Evolutionary conservation across 2,113 vertebrate genomes (phyloP).

Genomic region (Cariama cristata): DNA sequence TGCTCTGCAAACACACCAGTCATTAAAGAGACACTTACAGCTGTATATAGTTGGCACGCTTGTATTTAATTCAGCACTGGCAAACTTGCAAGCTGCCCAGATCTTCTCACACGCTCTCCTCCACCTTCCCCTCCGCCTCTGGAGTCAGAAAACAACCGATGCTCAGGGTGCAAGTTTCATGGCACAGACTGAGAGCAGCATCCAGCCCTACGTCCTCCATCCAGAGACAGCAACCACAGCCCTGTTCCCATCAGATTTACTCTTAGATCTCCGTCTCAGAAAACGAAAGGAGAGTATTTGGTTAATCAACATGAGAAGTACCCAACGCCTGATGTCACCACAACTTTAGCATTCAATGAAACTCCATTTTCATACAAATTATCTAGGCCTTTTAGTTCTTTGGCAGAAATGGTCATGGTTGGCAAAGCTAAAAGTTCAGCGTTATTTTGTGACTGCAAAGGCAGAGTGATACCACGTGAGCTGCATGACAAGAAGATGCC

Average conservation of each 20-base stretch:
- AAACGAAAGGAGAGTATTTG: neutral
- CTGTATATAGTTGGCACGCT: neutral
- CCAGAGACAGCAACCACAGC: neutral
- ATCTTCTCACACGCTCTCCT: neutral
- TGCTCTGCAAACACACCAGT: neutral
- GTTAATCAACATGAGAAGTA: neutral
- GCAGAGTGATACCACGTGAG: neutral
- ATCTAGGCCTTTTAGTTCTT: neutral
- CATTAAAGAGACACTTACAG: neutral
- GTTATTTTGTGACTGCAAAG: neutral
- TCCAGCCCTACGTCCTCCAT: neutral
- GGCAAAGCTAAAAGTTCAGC: neutral
- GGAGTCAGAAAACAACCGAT: neutral
- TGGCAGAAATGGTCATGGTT: neutral
- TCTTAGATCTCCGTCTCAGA: neutral
- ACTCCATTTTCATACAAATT: neutral
- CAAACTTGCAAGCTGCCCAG: neutral
- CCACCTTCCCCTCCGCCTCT: neutral
- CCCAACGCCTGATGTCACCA: neutral
- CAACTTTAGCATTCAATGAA: neutral
- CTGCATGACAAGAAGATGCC: neutral
- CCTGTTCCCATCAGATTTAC: neutral
- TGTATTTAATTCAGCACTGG: neutral
- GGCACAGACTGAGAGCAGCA: neutral
- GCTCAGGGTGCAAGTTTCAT: accelerated